Conservation (phyloP, 1,140 invertebrate genomes). For the Drosophila repleta region DNA sequence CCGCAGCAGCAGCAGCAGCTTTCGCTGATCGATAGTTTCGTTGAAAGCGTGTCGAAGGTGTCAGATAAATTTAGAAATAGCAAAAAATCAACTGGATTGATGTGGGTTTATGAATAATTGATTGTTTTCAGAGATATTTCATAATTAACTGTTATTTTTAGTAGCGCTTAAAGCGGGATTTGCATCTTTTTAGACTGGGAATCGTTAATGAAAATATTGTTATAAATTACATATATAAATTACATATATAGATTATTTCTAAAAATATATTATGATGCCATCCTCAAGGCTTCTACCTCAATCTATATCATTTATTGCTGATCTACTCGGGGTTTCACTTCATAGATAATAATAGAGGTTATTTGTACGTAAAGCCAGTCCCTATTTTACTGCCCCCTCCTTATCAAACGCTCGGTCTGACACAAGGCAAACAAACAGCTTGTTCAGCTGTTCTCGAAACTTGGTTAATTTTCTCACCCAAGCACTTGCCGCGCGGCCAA, state of each 20-base stretch:
- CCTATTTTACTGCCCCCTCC: too few species aligned
- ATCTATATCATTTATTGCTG: too few species aligned
- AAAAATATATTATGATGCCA: too few species aligned
- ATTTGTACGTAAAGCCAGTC: too few species aligned
- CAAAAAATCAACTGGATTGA: slow-evolving; percentile 2
- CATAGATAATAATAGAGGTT: too few species aligned
- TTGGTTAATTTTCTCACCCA: slow-evolving; percentile 6
- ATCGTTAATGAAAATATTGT: too few species aligned
- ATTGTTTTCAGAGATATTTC: neutral
- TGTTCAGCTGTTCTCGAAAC: slow-evolving; percentile 1
- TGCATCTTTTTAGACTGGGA: neutral
- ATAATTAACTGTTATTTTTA: neutral
- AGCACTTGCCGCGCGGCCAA: slow-evolving; percentile 34
- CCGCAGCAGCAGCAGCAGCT: slow-evolving; percentile 23
- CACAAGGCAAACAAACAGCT: neutral
- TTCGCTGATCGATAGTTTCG: slow-evolving; percentile 29
- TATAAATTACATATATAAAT: too few species aligned
- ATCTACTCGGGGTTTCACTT: too few species aligned
- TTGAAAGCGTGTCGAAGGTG: slow-evolving; percentile 21
- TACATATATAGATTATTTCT: too few species aligned
- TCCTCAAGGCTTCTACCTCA: too few species aligned
- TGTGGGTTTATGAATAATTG: slow-evolving; percentile 5
- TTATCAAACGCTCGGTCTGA: too few species aligned
- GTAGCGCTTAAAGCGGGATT: neutral
- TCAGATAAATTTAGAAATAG: neutral